Evolutionary conservation across 2,113 vertebrate species (phyloP).

Genomic region (cattle (Bos taurus)): DNA sequence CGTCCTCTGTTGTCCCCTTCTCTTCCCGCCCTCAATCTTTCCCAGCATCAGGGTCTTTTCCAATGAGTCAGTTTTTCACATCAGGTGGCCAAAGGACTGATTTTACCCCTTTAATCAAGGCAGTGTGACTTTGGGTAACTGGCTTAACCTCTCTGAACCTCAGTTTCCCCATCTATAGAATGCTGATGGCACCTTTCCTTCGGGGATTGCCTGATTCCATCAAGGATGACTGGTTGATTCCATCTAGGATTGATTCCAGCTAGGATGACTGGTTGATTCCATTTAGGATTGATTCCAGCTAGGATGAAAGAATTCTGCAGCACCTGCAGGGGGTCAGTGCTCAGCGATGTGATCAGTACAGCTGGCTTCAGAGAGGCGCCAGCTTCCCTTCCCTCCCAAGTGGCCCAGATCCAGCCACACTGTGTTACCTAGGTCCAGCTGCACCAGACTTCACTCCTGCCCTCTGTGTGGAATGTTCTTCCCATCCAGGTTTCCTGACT

Average conservation of each 20-base stretch:
- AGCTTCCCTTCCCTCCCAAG: neutral
- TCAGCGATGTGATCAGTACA: neutral
- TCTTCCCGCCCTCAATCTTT: neutral
- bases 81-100: neutral
- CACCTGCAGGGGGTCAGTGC: neutral
- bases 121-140: neutral
- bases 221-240: neutral
- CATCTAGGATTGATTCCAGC: neutral
- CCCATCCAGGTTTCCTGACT: neutral
- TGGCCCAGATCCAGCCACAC: neutral
- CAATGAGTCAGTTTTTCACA: neutral
- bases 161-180: neutral
- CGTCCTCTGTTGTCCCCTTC: neutral
- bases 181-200: neutral
- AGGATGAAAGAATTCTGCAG: neutral
- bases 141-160: neutral
- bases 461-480: neutral
- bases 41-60: neutral
- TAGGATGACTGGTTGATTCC: neutral
- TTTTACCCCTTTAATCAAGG: neutral
- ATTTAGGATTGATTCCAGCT: neutral
- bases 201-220: neutral
- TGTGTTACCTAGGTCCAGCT: rapidly evolving
- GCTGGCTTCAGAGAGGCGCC: neutral
- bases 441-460: neutral